These are phyloP conservation scores for Melinaea menophilus DNA, from an alignment of 2,888 invertebrate species.

Conservation along the genomic window DNA sequence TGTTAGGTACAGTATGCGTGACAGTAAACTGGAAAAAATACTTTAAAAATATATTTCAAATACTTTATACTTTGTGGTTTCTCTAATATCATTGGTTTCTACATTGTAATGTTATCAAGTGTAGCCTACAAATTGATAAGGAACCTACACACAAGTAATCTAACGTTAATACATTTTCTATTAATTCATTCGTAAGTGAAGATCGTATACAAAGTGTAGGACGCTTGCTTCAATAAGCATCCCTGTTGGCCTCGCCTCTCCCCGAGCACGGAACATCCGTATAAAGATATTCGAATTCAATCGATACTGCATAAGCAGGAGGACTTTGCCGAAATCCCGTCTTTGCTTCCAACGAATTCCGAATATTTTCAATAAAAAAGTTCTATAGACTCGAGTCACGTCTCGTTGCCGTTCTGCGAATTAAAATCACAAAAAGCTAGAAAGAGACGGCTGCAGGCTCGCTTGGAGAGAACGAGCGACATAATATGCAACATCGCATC, in stretches of 20 bases:
- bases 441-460: constrained; percentile 54
- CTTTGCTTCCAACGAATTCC: constrained; percentile 63
- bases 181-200: too few species aligned
- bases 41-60: too few species aligned
- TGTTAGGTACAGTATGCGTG: too few species aligned
- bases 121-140: too few species aligned
- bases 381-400: constrained; percentile 73
- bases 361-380: constrained; percentile 67
- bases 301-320: constrained; percentile 49
- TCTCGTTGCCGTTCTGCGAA: constrained; percentile 74
- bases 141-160: too few species aligned
- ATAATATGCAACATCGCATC: constrained; percentile 78
- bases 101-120: too few species aligned
- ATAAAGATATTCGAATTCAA: constrained; percentile 46
- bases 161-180: too few species aligned
- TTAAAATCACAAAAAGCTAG: constrained; percentile 76
- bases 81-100: too few species aligned
- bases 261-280: constrained; percentile 22
- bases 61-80: too few species aligned
- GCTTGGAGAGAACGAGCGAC: constrained; percentile 67
- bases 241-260: constrained; percentile 1
- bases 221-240: too few species aligned
- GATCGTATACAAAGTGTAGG: too few species aligned
- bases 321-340: constrained; percentile 55
- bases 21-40: too few species aligned